Evolutionary conservation across 2,888 invertebrate species (phyloP).

Genomic region (Hedya salicella): DNA sequence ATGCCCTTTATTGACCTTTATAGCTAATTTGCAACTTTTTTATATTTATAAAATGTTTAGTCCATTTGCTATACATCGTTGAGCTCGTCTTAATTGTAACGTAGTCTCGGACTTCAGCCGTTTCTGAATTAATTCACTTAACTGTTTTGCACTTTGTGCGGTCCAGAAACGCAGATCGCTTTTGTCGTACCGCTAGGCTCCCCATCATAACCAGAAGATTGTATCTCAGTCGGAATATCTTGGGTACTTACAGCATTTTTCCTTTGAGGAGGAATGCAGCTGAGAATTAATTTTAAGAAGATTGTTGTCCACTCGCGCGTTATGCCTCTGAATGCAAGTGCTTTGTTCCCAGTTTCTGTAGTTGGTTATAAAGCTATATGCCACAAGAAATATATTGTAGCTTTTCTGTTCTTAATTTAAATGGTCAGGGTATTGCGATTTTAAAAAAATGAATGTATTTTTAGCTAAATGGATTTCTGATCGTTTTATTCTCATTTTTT

Average conservation of each 20-base stretch:
- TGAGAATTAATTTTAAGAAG: constrained; percentile 61
- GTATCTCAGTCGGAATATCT: neutral
- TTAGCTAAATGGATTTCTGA: neutral
- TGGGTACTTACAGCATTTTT: constrained; percentile 19
- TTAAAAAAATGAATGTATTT: no score
- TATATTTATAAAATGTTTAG: neutral
- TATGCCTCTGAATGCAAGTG: constrained; percentile 33
- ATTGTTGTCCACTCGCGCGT: constrained; percentile 55
- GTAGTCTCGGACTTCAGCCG: constrained; percentile 43
- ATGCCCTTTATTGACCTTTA: no score
- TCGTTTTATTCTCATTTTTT: no score
- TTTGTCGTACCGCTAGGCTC: constrained; percentile 50
- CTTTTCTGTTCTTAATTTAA: neutral
- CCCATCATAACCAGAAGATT: constrained; percentile 2
- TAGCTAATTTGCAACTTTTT: no score
- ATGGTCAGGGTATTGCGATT: neutral
- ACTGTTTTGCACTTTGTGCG: constrained; percentile 54
- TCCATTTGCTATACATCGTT: constrained; percentile 3
- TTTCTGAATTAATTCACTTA: constrained; percentile 52
- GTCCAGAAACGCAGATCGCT: constrained; percentile 55
- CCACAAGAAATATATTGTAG: constrained; percentile 2
- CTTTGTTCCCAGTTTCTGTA: constrained; percentile 32
- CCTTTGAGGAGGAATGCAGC: constrained; percentile 46
- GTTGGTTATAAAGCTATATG: constrained; percentile 12
- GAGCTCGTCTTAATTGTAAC: constrained; percentile 40